A percentile compares a stretch with the other conserved stretches of the same genome.
phyloP scores from a whole-genome alignment of 2,797 vertebrate species.

The Rousettus madagascariensis region DNA sequence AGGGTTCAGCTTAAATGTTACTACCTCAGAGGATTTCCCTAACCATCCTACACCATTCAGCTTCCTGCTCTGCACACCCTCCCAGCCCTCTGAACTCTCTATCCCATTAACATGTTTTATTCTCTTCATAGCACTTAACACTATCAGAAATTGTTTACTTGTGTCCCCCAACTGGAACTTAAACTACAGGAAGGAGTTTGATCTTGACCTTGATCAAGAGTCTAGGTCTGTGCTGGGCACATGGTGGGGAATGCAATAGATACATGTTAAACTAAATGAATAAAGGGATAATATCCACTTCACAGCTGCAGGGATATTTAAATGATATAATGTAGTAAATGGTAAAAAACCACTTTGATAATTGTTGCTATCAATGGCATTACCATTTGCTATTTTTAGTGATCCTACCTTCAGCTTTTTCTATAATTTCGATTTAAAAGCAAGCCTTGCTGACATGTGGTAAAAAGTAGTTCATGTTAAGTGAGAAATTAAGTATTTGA shows the following conservation, averaged over 20 bases:
- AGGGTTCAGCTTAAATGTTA: background rate
- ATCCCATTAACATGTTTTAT: background rate
- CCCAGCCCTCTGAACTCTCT: background rate
- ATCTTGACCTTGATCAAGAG: conserved; percentile 1
- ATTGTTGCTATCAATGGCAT: background rate
- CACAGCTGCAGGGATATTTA: background rate
- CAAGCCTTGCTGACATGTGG: background rate
- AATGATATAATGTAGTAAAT: background rate
- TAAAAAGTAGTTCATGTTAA: background rate
- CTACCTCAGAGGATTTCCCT: background rate
- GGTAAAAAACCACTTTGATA: background rate
- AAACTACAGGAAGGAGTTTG: background rate
- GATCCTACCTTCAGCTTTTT: background rate
- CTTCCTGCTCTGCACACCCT: background rate
- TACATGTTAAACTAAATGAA: background rate
- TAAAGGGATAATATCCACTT: background rate
- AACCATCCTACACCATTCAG: background rate
- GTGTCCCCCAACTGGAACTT: background rate
- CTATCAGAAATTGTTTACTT: background rate
- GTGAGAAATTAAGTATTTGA: background rate
- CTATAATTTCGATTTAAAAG: conserved; percentile 24
- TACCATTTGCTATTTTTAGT: background rate
- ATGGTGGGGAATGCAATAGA: background rate
- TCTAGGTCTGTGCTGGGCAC: background rate
- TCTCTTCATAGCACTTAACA: background rate